Evolutionary conservation across 2,113 vertebrate species (phyloP).

Genomic region (Beaufortia kweichowensis): DNA sequence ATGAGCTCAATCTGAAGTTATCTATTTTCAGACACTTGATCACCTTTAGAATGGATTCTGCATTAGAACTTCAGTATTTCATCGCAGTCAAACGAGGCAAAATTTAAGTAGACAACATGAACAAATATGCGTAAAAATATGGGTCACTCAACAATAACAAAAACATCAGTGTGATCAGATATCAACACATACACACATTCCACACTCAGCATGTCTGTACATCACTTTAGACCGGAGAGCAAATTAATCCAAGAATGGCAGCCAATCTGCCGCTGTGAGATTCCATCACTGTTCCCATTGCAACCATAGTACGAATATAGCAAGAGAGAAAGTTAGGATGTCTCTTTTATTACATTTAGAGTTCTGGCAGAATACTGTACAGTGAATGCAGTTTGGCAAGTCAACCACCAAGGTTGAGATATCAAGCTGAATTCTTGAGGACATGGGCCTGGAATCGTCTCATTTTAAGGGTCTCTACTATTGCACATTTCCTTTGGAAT

Average conservation of each 20-base stretch:
- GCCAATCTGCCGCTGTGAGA: background rate
- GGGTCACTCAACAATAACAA: background rate
- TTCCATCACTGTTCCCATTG: background rate
- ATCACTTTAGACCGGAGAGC: background rate
- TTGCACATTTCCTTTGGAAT: conserved; percentile 49
- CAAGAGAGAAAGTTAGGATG: background rate
- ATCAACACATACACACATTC: background rate
- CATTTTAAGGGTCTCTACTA: conserved; percentile 10
- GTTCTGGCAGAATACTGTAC: conserved; percentile 3
- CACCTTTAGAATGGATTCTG: background rate
- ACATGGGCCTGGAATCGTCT: background rate
- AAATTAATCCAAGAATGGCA: background rate
- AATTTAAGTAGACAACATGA: conserved; percentile 7
- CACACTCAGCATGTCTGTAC: conserved; percentile 8
- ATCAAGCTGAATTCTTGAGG: no score
- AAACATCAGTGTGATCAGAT: background rate
- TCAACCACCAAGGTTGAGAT: no score
- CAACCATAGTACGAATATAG: background rate
- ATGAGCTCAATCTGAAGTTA: no score
- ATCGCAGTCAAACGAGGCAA: conserved; percentile 38
- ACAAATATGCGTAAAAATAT: background rate
- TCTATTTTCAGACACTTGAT: no score
- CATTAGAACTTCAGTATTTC: conserved; percentile 5
- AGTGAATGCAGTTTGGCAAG: background rate
- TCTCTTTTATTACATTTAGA: background rate